These are phyloP conservation scores for Acanthosepion esculentum DNA, from an alignment of 2,888 invertebrate species.

Conservation along the genomic window DNA sequence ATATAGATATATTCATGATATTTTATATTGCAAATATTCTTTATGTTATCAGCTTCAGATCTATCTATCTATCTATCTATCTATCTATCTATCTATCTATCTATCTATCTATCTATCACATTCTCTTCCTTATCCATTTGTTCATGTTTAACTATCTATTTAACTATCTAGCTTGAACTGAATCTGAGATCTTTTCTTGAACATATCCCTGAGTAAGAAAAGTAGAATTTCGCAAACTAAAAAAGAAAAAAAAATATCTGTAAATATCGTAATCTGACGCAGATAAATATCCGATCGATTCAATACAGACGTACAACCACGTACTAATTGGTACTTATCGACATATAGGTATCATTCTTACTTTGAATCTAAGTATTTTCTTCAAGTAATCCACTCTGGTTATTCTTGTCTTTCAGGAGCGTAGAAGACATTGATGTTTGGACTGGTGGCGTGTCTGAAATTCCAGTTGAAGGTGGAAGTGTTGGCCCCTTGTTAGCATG, in stretches of 20 bases:
- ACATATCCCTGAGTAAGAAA: too few species aligned
- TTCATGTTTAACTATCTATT: background rate
- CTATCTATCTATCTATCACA: background rate
- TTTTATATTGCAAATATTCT: too few species aligned
- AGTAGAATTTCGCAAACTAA: too few species aligned
- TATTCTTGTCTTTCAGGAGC: background rate
- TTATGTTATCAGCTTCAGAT: background rate
- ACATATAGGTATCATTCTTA: background rate
- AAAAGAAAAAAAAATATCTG: too few species aligned
- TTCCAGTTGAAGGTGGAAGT: background rate
- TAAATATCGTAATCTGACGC: too few species aligned
- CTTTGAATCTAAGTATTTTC: background rate
- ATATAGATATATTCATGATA: too few species aligned
- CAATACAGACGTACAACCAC: too few species aligned
- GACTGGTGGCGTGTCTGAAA: conserved; percentile 42
- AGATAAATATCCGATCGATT: background rate
- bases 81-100: background rate
- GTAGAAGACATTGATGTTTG: conserved; percentile 42
- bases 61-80: background rate
- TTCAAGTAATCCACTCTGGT: background rate
- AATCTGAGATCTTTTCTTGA: too few species aligned
- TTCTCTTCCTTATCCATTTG: background rate
- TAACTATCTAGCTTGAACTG: too few species aligned
- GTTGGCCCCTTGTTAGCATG: conserved; percentile 37
- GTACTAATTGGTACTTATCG: background rate